A percentile compares a stretch with the other conserved stretches of the same genome.
Evolutionary conservation across 2,888 invertebrate genomes (phyloP).

Genomic region (Tricholauxania praeusta): DNA sequence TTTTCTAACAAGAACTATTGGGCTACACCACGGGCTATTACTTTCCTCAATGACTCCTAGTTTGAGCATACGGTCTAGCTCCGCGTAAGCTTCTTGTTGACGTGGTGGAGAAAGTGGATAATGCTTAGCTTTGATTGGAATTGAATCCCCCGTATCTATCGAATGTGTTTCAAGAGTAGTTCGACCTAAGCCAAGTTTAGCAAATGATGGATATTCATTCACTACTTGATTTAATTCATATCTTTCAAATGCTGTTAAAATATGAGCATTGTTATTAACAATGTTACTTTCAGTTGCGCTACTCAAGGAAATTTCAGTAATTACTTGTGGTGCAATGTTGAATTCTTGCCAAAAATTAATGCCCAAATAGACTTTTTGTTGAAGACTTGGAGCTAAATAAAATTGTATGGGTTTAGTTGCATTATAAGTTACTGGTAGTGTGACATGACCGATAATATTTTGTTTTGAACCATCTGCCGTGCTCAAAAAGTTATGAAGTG

Average conservation of each 20-base stretch:
- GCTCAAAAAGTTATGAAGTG: no score
- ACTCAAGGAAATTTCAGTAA: neutral
- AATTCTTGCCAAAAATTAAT: conserved; percentile 29
- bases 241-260: conserved; percentile 4
- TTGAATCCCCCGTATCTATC: conserved; percentile 25
- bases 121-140: neutral
- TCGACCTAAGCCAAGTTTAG: conserved; percentile 23
- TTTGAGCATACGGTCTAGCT: conserved; percentile 25
- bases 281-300: no score
- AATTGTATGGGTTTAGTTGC: no score
- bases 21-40: conserved; percentile 32
- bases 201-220: conserved; percentile 21
- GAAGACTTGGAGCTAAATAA: conserved; percentile 5
- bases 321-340: conserved; percentile 26
- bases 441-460: no score
- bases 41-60: conserved; percentile 30
- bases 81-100: conserved; percentile 26
- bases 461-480: no score
- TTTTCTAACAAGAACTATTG: conserved; percentile 25
- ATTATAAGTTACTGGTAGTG: no score
- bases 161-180: conserved; percentile 4
- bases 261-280: neutral
- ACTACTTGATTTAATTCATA: conserved; percentile 6
- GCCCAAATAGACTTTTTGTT: conserved; percentile 17
- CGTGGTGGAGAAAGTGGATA: conserved; percentile 26